Conservation (phyloP, 2,797 vertebrate species). For the Loriculus beryllinus region DNA sequence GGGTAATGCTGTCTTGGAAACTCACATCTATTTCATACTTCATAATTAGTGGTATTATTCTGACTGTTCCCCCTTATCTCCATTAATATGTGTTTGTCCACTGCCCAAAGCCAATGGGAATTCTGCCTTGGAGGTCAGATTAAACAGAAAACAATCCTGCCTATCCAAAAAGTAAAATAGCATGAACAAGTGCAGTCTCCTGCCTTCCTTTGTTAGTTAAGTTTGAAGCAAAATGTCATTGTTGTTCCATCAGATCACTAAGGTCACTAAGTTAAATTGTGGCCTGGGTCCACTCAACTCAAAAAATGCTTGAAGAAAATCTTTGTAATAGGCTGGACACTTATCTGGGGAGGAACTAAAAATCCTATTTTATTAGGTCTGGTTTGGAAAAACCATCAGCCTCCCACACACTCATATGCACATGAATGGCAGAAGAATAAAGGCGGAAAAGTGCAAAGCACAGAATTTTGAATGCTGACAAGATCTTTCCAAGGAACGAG, state of each 20-base stretch:
- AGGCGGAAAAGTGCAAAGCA: slow-evolving; percentile 2
- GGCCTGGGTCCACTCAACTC: slow-evolving; percentile 9
- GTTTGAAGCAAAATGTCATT: neutral
- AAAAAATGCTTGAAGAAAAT: slow-evolving; percentile 10
- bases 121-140: neutral
- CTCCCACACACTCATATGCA: slow-evolving; percentile 1
- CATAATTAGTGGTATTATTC: neutral
- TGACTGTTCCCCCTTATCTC: neutral
- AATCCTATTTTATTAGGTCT: slow-evolving; percentile 37
- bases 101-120: neutral
- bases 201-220: neutral
- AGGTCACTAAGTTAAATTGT: slow-evolving; percentile 37
- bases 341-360: slow-evolving; percentile 46
- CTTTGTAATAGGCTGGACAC: slow-evolving; percentile 12
- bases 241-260: slow-evolving; percentile 10
- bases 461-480: neutral
- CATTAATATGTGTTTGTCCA: neutral
- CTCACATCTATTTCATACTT: neutral
- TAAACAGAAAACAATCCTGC: neutral
- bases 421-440: slow-evolving; percentile 47
- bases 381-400: slow-evolving; percentile 47
- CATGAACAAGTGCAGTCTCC: neutral
- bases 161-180: neutral
- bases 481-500: slow-evolving; percentile 31
- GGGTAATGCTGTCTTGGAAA: neutral